These are phyloP conservation scores for Pseudochaenichthys georgianus DNA, from an alignment of 2,797 vertebrate genomes.

Conservation along the genomic window DNA sequence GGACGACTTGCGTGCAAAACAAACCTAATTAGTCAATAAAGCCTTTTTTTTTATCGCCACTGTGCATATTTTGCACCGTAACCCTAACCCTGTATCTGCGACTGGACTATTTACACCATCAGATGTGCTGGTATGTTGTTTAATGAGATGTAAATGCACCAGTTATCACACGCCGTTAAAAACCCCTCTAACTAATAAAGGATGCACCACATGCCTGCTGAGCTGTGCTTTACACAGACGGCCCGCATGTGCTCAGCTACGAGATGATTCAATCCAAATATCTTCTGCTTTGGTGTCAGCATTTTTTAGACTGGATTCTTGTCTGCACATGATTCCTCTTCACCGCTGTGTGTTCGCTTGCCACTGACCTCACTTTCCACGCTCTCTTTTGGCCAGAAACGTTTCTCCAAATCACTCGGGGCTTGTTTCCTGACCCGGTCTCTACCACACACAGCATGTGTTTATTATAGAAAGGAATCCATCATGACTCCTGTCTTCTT, in stretches of 20 bases:
- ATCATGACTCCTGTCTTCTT: constrained; percentile 14
- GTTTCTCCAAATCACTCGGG: constrained; percentile 52
- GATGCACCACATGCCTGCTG: constrained; percentile 30
- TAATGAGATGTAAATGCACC: constrained; percentile 27
- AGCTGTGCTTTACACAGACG: constrained; percentile 45
- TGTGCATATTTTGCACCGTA: too few relatives aligned
- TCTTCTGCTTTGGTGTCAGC: constrained; percentile 43
- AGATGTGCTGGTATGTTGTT: constrained; percentile 6
- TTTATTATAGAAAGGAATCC: constrained; percentile 41
- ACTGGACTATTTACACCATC: background rate
- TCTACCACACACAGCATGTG: constrained; percentile 40
- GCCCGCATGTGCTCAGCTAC: constrained; percentile 42
- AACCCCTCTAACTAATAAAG: constrained; percentile 36
- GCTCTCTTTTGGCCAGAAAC: constrained; percentile 40
- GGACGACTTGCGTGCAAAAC: too few relatives aligned
- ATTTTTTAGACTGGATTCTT: constrained; percentile 41
- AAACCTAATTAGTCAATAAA: too few relatives aligned
- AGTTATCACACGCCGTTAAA: constrained; percentile 25
- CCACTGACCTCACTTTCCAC: constrained; percentile 50
- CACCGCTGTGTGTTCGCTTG: constrained; percentile 52
- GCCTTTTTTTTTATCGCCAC: too few relatives aligned
- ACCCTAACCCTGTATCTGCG: background rate
- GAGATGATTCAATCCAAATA: constrained; percentile 46
- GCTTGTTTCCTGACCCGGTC: constrained; percentile 44
- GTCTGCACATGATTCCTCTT: constrained; percentile 27